phyloP scores from a whole-genome alignment of 2,113 vertebrate species.

The Colaptes auratus region DNA sequence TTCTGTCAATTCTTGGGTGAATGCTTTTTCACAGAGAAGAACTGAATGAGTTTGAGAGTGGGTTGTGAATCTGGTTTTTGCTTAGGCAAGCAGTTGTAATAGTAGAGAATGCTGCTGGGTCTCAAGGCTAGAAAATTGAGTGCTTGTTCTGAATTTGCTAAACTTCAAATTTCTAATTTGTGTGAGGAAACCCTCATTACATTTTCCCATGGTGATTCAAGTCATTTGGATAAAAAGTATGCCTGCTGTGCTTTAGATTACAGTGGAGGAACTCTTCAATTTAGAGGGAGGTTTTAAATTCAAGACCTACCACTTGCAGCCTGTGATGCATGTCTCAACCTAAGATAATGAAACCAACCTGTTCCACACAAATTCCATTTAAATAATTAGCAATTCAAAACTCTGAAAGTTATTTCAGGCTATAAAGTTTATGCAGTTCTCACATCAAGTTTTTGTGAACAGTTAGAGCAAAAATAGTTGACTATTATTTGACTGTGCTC shows the following conservation, averaged over 20 bases:
- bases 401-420: neutral
- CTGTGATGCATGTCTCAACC: neutral
- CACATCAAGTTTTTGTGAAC: neutral
- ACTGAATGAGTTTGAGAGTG: neutral
- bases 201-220: neutral
- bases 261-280: neutral
- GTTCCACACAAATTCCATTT: neutral
- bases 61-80: neutral
- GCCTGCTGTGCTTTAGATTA: neutral
- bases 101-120: neutral
- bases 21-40: neutral
- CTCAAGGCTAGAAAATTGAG: neutral
- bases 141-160: neutral
- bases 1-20: neutral
- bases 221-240: neutral
- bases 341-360: neutral
- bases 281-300: neutral
- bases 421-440: neutral
- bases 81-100: neutral
- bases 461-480: neutral
- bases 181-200: neutral
- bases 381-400: slow-evolving; percentile 27
- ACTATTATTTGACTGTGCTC: neutral
- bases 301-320: neutral
- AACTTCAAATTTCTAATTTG: neutral